phyloP scores from a whole-genome alignment of 2,888 invertebrate genomes.

The Bellardia pandia region DNA sequence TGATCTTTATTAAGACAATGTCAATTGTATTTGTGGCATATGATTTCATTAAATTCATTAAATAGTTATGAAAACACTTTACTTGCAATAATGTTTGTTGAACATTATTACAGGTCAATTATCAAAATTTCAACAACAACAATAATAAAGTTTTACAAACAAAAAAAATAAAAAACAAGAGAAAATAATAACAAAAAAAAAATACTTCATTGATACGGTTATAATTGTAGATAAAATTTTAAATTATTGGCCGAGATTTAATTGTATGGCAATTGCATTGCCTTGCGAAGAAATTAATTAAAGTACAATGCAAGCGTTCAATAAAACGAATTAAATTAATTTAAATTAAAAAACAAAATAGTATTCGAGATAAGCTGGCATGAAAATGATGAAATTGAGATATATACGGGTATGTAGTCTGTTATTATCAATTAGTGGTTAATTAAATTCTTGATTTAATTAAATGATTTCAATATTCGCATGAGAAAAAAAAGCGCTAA shows the following conservation, averaged over 20 bases:
- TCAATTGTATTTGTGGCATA: slow-evolving; percentile 7
- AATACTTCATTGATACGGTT: not conserved
- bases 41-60: slow-evolving; percentile 18
- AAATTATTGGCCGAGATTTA: slow-evolving; percentile 12
- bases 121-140: not conserved
- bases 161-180: not conserved
- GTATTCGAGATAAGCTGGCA: not conserved
- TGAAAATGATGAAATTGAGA: not conserved
- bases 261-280: not conserved
- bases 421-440: slow-evolving; percentile 7
- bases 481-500: no score
- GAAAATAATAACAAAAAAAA: not conserved
- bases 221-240: slow-evolving; percentile 8
- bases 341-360: not conserved
- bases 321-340: not conserved
- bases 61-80: slow-evolving; percentile 6
- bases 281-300: slow-evolving; percentile 2
- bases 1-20: slow-evolving; percentile 37
- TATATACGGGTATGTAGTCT: not conserved
- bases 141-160: not conserved
- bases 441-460: slow-evolving; percentile 31
- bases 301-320: not conserved
- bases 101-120: not conserved
- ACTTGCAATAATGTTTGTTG: not conserved
- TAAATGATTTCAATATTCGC: not conserved